Base-by-base conservation (phyloP, 2,113 vertebrate species). In the Tupaia tana region DNA sequence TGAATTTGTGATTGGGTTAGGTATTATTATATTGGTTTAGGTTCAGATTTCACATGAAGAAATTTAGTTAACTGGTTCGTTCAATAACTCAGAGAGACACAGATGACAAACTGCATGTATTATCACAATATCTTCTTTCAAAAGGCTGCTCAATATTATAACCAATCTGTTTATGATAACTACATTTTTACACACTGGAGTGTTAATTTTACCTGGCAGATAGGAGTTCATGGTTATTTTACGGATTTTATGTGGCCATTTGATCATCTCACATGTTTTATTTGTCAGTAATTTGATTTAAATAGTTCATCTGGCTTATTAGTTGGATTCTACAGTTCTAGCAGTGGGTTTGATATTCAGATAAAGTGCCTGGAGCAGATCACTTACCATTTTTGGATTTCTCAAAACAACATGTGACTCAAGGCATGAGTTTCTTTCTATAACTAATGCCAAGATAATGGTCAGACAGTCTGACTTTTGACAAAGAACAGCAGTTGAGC, bases 21-120 rank as follows among this genome's bases (percentile, higher is more conserved):
- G 18, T 92, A 59, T 82, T 96, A 69, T 71, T 81, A 94, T 85
- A 58, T 13, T 81, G 89, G 20, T 56, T 92, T 27, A 89, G 27
- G 8, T 14, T 82, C 34, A 43, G 43, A 43, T 43, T 43, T 43
- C 5, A 5, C 43, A 31, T 43, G 64, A 73, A 86, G n/a, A 29
- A 61, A 71, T 92, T 90, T 75, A 78, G 71, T 59, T 84, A 89
- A 93, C 31, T 52, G 63, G 92, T 16, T 86, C 86, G 59, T 74
- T 82, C 29, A 3, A 14, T 89, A 86, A 34, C 56, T 92, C 56
- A 86, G 34, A 29, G 58, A 93, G 86, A 77, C 31, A 79, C 34
- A 71, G 70, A 86, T 70, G 4, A 22, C 3, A 59, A 92, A 61
- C 18, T 69, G 13, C 58, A n/a, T 43, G 5, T 66, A 20, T 64